Evolutionary conservation across 2,797 vertebrate species (phyloP), one percentile per base, ranked within the genome.

Genomic region (Sebastes trivittatus): DNA sequence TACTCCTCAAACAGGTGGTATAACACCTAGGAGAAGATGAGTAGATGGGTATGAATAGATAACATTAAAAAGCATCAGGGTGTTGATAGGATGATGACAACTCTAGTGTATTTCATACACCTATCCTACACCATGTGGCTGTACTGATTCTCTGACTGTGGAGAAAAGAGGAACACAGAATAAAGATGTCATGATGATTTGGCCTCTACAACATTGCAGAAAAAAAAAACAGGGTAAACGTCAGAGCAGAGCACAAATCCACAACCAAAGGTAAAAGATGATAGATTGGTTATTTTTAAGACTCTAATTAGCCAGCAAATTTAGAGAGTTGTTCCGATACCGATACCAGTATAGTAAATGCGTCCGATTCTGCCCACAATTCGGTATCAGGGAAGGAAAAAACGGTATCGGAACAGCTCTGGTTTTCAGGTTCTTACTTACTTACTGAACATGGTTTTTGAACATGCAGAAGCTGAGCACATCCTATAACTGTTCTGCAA

Each of bases 1-100:
- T 93, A 99, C 93, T 99, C 98, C 89, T 98, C 98, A 78, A 99
- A 99, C 68, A 99, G 97, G 87, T 99, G 98, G 90, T 99, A 99
- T 18, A 99, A 95, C 71, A 99, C 98, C 98, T 99, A 64, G 10
- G 5, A 29, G 42, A 79, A 64, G 18, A 61, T 11, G 36, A 42
- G 16, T 1, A 63, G 36, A 22, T 29, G 13, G 30, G 22, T 23
- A 32, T 36, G n/a, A 42, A 56, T 10, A 55, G 11, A 29, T 18
- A 25, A 11, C 11, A n/a, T 23, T 10, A 34, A 22, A 61, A 55
- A 56, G 29, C 54, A 25, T 29, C 4, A 38, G 1, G 16, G 59
- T 58, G 11, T 7, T 9, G 20, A 66, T 18, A 29, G 18, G 6
- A 9, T 38, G 56, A 32, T 18, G 6, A 29, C 16, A 52, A 30